Conservation (phyloP, 2,113 vertebrate genomes). For the Stercorarius parasiticus region DNA sequence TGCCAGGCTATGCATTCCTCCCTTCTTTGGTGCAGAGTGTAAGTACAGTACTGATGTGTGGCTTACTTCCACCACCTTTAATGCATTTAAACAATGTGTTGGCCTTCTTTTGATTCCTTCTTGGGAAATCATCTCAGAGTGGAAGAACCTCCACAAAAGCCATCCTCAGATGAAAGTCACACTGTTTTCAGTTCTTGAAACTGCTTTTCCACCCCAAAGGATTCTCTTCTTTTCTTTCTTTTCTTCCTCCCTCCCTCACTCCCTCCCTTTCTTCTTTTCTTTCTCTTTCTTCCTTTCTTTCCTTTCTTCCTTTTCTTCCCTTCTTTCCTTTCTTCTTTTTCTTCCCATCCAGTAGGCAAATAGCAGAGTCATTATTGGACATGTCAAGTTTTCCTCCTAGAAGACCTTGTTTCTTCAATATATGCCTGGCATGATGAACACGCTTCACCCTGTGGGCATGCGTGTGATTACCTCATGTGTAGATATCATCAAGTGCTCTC, state of each 20-base stretch:
- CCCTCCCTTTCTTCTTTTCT: rapidly evolving
- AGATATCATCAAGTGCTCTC: not conserved
- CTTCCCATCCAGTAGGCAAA: not conserved
- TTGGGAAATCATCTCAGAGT: not conserved
- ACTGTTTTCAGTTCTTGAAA: not conserved
- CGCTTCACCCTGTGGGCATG: not conserved
- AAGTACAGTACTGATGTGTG: not conserved
- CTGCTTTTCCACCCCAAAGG: not conserved
- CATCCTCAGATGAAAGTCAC: not conserved
- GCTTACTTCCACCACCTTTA: not conserved
- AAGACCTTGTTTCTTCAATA: not conserved
- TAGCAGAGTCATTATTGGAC: not conserved
- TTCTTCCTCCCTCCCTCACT: rapidly evolving
- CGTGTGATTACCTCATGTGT: not conserved
- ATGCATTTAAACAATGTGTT: not conserved
- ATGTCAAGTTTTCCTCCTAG: not conserved
- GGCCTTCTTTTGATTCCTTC: not conserved
- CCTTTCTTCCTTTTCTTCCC: not conserved
- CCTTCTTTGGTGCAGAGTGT: not conserved
- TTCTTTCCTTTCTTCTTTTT: not conserved
- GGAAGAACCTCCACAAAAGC: not conserved
- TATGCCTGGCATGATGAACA: not conserved
- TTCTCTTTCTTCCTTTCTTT: rapidly evolving
- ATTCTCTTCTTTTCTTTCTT: not conserved
- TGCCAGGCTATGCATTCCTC: not conserved